Percentiles rank a stretch among this genome's conserved stretches.
Conservation (phyloP, 2,113 vertebrate genomes). For the Aegotheles bennettii region DNA sequence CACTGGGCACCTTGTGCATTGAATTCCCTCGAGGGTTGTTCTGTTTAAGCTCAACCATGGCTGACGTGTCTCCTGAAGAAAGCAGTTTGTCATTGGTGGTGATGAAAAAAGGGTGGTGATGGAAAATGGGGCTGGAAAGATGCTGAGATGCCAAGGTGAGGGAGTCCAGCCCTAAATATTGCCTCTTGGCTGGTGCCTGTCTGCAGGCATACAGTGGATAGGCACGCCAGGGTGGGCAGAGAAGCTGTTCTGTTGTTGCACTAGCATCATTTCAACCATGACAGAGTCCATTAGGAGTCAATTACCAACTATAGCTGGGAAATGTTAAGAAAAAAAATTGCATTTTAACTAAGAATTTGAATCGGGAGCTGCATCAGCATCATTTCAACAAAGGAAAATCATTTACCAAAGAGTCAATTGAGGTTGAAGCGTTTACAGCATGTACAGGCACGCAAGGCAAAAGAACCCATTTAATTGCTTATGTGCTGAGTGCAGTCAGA, state of each 20-base stretch:
- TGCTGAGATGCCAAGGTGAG: neutral
- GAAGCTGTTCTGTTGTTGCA: slow-evolving; percentile 55
- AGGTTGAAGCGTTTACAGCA: slow-evolving; percentile 72
- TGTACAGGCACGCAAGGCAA: slow-evolving; percentile 42
- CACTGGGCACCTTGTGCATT: neutral
- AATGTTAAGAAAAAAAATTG: slow-evolving; percentile 63
- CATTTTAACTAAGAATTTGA: slow-evolving; percentile 74
- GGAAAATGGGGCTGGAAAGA: neutral
- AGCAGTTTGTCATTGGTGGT: neutral
- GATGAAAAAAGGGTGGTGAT: neutral
- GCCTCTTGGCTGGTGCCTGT: neutral
- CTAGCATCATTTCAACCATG: slow-evolving; percentile 63
- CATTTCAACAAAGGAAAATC: slow-evolving; percentile 72
- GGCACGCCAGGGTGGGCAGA: neutral
- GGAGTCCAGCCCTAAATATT: neutral
- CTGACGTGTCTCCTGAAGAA: neutral
- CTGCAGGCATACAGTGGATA: neutral
- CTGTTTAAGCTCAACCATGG: neutral
- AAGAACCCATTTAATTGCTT: slow-evolving; percentile 63
- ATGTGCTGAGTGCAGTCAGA: neutral
- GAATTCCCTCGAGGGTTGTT: neutral
- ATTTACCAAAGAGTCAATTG: slow-evolving; percentile 73
- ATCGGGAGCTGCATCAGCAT: slow-evolving; percentile 68
- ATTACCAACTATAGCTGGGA: slow-evolving; percentile 63
- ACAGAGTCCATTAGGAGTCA: slow-evolving; percentile 74